Evolutionary conservation across 2,888 invertebrate species (phyloP).

Genomic region (Itoplectis maculator): DNA sequence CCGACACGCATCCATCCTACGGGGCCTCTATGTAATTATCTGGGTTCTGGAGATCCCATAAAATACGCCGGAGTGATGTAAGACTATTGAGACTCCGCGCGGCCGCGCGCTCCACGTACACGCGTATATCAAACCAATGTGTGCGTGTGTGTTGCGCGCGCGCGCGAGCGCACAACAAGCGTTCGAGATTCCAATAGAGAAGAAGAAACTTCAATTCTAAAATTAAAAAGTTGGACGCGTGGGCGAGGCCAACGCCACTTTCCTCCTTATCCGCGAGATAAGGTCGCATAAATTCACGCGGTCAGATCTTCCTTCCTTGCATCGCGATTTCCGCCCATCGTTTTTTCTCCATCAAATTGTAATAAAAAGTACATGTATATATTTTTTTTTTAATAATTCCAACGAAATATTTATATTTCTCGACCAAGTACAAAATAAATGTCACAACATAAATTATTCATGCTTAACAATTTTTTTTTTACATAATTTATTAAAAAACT

Average conservation of each 20-base stretch:
- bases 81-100: conserved; percentile 9
- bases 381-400: too few species aligned
- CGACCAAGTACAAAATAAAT: too few species aligned
- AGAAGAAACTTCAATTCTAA: background rate
- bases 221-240: background rate
- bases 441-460: too few species aligned
- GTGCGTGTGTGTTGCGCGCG: background rate
- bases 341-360: too few species aligned
- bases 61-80: conserved; percentile 36
- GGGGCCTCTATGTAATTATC: conserved; percentile 79
- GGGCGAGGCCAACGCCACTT: background rate
- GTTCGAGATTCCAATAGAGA: conserved; percentile 1
- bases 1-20: conserved; percentile 80
- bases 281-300: background rate
- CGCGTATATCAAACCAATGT: background rate
- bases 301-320: background rate
- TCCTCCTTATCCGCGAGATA: background rate
- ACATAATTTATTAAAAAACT: too few species aligned
- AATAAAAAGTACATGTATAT: too few species aligned
- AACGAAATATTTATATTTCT: too few species aligned
- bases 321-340: background rate
- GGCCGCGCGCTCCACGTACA: background rate
- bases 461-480: too few species aligned
- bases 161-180: background rate
- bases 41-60: conserved; percentile 71